A percentile compares a stretch with the other conserved stretches of the same genome.
These are phyloP conservation scores for Aythya fuligula DNA, from an alignment of 2,797 vertebrate species.

Conservation along the genomic window DNA sequence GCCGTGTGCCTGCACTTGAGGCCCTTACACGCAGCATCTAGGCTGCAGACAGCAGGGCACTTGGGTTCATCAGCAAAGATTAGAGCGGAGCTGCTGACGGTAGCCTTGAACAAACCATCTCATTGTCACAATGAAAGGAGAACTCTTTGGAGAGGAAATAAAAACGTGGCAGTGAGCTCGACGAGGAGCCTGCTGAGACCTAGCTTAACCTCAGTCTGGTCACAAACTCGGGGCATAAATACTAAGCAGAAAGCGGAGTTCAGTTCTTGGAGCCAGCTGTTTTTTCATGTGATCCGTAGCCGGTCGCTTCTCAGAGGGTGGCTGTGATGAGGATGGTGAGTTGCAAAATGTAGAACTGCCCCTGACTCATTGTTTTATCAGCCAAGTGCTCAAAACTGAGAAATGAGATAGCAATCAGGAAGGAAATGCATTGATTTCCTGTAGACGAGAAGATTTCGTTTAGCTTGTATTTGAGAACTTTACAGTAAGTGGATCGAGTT, in stretches of 20 bases:
- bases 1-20: not conserved
- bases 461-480: conserved; percentile 46
- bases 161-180: not conserved
- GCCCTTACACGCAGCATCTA: rapidly evolving
- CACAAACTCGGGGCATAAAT: not conserved
- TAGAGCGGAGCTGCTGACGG: not conserved
- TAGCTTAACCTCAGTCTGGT: not conserved
- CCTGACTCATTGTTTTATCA: conserved; percentile 60
- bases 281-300: not conserved
- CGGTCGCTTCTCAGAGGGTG: not conserved
- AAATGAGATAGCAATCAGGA: conserved; percentile 69
- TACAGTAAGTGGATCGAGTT: conserved; percentile 51
- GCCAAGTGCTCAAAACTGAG: conserved; percentile 51
- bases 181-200: not conserved
- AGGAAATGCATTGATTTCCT: conserved; percentile 73
- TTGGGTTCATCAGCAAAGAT: not conserved
- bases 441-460: conserved; percentile 61
- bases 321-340: not conserved
- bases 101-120: not conserved
- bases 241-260: not conserved
- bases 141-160: not conserved
- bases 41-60: not conserved
- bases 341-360: conserved; percentile 48
- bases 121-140: not conserved
- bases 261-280: not conserved